Conservation (phyloP, 2,888 invertebrate genomes). For the Resseliella maxima region DNA sequence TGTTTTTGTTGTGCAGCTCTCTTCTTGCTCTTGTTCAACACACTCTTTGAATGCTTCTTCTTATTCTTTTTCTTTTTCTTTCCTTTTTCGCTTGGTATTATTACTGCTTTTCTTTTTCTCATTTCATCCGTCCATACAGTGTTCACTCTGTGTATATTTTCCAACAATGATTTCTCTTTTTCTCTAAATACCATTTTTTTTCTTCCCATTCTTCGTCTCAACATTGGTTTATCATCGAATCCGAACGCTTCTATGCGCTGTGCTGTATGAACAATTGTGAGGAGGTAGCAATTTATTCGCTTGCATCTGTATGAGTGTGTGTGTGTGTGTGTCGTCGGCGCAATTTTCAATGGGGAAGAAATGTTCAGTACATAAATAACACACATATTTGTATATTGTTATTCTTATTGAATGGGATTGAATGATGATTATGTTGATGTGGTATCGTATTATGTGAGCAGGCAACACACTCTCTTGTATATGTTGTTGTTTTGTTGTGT, state of each 20-base stretch:
- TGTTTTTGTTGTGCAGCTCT: conserved; percentile 42
- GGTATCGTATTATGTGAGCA: conserved; percentile 39
- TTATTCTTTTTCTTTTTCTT: not conserved
- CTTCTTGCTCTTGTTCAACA: not conserved
- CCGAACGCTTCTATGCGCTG: conserved; percentile 1
- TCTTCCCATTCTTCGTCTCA: not conserved
- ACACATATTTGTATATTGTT: conserved; percentile 53
- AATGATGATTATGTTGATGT: conserved; percentile 53
- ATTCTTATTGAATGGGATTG: conserved; percentile 51
- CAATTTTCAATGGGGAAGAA: conserved; percentile 19
- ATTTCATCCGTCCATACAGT: not conserved
- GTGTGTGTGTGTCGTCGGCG: not conserved
- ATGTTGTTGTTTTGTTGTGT: conserved; percentile 55
- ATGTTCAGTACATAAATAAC: conserved; percentile 38
- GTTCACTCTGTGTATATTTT: not conserved
- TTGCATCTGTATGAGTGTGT: not conserved
- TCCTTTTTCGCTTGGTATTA: not conserved
- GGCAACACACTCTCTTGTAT: not conserved
- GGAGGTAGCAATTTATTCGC: no score
- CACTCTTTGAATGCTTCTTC: not conserved
- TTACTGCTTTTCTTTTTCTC: not conserved
- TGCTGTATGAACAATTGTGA: not conserved
- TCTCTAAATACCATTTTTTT: no score
- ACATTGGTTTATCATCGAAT: not conserved
- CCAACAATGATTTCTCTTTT: conserved; percentile 10